Evolutionary conservation across 2,797 vertebrate genomes (phyloP).

Genomic region (Poecile montanus): DNA sequence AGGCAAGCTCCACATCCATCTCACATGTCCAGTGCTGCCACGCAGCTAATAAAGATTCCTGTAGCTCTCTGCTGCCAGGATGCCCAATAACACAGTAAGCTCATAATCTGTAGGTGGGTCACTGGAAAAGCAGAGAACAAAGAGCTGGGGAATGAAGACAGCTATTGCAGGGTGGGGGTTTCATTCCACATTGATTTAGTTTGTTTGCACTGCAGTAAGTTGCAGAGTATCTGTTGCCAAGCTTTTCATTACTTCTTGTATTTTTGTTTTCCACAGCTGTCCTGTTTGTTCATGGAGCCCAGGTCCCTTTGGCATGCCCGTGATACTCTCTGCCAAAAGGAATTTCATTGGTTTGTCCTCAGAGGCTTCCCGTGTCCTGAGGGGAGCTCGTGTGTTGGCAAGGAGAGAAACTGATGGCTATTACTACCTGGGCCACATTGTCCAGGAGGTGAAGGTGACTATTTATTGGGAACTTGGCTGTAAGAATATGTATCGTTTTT

Average conservation of each 20-base stretch:
- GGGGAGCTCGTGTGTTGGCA: constrained; percentile 64
- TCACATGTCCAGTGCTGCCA: not conserved
- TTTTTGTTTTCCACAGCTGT: constrained; percentile 36
- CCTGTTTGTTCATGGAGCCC: not conserved
- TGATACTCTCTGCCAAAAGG: not conserved
- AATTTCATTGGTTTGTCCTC: not conserved
- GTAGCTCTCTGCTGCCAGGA: not conserved
- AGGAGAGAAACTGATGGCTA: constrained; percentile 67
- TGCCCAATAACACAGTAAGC: constrained; percentile 33
- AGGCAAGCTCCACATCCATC: not conserved
- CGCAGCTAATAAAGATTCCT: not conserved
- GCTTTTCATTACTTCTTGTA: not conserved
- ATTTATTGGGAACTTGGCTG: not conserved
- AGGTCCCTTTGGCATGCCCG: not conserved
- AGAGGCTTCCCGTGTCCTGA: constrained; percentile 7
- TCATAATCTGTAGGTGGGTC: not conserved
- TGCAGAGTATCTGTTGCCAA: not conserved
- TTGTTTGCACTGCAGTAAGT: not conserved
- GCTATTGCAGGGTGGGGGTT: not conserved
- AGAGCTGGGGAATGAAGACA: not conserved
- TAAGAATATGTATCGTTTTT: not conserved
- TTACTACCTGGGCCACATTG: constrained; percentile 68
- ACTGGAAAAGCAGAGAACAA: not conserved
- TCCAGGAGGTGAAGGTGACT: constrained; percentile 44
- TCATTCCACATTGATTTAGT: not conserved